phyloP scores from a whole-genome alignment of 92 coral and sea anemone species.

The Bergia sp. region DNA sequence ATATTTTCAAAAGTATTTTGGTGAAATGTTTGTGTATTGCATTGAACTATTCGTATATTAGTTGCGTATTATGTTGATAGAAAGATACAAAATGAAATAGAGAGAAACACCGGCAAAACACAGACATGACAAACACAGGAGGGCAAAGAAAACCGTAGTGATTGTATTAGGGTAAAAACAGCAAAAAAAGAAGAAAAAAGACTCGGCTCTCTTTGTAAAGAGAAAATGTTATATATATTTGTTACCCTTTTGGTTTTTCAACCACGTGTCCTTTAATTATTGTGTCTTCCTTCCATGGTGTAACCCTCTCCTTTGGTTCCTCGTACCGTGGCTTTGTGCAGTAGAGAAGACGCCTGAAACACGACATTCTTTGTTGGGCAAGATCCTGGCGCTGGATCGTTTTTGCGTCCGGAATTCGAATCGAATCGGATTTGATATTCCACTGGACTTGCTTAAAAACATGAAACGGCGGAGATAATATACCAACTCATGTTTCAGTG shows the following conservation, averaged over 20 bases:
- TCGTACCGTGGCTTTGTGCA: not conserved
- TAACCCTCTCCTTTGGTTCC: not conserved
- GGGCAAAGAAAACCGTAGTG: not conserved
- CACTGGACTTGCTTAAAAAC: too few species aligned
- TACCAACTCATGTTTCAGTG: too few species aligned
- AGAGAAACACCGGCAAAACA: too few species aligned
- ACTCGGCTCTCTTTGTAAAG: not conserved
- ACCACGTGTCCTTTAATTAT: not conserved
- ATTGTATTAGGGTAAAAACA: not conserved
- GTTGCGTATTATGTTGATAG: too few species aligned
- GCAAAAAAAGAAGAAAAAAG: not conserved
- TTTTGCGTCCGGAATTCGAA: not conserved
- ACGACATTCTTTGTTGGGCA: constrained; percentile 1
- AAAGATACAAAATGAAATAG: too few species aligned
- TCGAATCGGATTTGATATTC: not conserved
- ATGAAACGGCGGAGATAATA: too few species aligned
- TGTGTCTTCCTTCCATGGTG: not conserved
- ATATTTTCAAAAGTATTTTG: too few species aligned
- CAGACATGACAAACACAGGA: not conserved
- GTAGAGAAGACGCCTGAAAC: not conserved
- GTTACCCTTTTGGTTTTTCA: constrained; percentile 5
- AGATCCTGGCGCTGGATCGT: not conserved
- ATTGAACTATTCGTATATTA: too few species aligned
- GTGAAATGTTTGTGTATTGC: too few species aligned
- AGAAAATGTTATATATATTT: not conserved